A percentile compares a stretch with the other conserved stretches of the same genome.
Conservation (phyloP, 2,888 invertebrate species). For the Aromia moschata region DNA sequence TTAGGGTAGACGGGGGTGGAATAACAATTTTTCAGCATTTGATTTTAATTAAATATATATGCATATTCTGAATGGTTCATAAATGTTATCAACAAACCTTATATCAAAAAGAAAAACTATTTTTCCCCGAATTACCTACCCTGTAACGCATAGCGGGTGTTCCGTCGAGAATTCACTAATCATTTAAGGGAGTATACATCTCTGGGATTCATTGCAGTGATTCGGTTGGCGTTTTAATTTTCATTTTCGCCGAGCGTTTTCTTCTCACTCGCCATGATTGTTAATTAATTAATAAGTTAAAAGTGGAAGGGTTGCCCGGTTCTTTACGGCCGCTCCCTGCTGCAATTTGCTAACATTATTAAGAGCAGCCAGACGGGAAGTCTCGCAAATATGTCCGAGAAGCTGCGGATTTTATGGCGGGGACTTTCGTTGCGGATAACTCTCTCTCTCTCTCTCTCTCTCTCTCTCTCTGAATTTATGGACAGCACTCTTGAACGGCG, state of each 20-base stretch:
- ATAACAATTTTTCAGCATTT: too few relatives aligned
- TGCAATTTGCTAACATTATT: constrained; percentile 63
- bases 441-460: too few relatives aligned
- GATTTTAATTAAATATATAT: too few relatives aligned
- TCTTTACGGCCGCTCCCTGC: constrained; percentile 62
- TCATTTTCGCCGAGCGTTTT: constrained; percentile 57
- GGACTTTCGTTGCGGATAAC: constrained; percentile 11
- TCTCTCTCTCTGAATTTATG: not conserved
- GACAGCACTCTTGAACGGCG: too few relatives aligned
- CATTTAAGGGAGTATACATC: constrained; percentile 35
- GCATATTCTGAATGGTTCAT: too few relatives aligned
- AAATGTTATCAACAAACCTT: too few relatives aligned
- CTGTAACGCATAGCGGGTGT: constrained; percentile 24
- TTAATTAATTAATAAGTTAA: constrained; percentile 65
- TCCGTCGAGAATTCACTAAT: constrained; percentile 33
- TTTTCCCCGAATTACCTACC: too few relatives aligned
- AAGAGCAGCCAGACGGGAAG: constrained; percentile 56
- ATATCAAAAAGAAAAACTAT: too few relatives aligned
- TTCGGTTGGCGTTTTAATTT: constrained; percentile 60
- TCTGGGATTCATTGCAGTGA: constrained; percentile 55
- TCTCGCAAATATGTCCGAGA: constrained; percentile 62
- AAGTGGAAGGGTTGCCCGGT: constrained; percentile 59
- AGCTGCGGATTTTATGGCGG: constrained; percentile 43
- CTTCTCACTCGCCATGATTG: constrained; percentile 62
- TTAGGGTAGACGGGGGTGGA: too few relatives aligned